These are phyloP conservation scores for Dasypogon diadema DNA, from an alignment of 2,888 invertebrate genomes.

Conservation along the genomic window DNA sequence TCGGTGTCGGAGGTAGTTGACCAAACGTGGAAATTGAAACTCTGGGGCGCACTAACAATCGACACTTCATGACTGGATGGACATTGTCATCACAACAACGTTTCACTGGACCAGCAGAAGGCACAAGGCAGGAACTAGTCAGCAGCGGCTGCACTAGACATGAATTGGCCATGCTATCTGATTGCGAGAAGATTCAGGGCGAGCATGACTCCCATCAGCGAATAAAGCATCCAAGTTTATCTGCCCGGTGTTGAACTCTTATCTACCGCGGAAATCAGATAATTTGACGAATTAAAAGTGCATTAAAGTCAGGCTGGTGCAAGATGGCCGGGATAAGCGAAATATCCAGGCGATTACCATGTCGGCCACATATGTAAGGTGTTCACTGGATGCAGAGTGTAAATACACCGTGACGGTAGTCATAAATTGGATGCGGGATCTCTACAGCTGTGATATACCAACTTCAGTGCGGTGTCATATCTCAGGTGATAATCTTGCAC, in stretches of 20 bases:
- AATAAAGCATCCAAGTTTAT: conserved; percentile 32
- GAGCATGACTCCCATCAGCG: neutral
- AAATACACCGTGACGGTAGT: conserved; percentile 5
- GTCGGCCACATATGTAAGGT: conserved; percentile 9
- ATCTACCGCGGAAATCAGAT: conserved; percentile 45
- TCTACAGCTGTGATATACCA: conserved; percentile 12
- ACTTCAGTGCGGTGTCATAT: neutral
- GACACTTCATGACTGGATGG: conserved; percentile 15
- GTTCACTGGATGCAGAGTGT: neutral
- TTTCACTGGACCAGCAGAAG: too few species aligned
- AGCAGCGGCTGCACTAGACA: conserved; percentile 6
- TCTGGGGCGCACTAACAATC: conserved; percentile 15
- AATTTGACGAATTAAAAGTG: conserved; percentile 52
- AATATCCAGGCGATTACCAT: conserved; percentile 17
- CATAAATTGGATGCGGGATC: conserved; percentile 32
- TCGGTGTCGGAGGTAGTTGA: neutral
- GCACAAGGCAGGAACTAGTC: too few species aligned
- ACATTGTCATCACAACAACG: conserved; percentile 12
- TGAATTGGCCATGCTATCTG: neutral
- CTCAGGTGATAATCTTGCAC: neutral
- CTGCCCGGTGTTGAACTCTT: conserved; percentile 11
- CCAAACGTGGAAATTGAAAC: neutral
- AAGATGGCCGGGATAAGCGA: conserved; percentile 38
- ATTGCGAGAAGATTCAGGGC: conserved; percentile 25
- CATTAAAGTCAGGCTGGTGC: conserved; percentile 42